These are phyloP conservation scores for Danio jaintianensis DNA, from an alignment of 2,797 vertebrate species.

Conservation along the genomic window DNA sequence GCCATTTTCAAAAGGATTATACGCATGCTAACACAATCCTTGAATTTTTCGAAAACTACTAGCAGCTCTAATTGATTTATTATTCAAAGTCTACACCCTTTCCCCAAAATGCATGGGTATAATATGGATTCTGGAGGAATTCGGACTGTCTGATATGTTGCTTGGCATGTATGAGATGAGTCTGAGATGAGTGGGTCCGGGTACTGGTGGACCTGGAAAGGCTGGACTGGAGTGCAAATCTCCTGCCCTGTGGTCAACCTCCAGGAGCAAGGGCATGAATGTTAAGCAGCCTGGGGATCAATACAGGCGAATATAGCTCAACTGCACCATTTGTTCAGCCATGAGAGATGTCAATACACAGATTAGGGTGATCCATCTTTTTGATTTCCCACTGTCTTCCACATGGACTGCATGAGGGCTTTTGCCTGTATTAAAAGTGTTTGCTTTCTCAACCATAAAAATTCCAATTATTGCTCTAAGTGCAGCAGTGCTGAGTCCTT, in stretches of 20 bases:
- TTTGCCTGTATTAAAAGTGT: slow-evolving; percentile 89
- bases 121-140: slow-evolving; percentile 38
- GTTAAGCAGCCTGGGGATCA: slow-evolving; percentile 89
- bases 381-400: slow-evolving; percentile 92
- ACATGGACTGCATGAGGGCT: slow-evolving; percentile 81
- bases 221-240: slow-evolving; percentile 80
- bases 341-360: slow-evolving; percentile 97
- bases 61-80: slow-evolving; percentile 15
- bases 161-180: slow-evolving; percentile 67
- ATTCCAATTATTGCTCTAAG: slow-evolving; percentile 91
- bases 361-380: slow-evolving; percentile 97
- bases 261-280: slow-evolving; percentile 86
- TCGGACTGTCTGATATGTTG: slow-evolving; percentile 74
- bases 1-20: slow-evolving; percentile 9
- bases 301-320: slow-evolving; percentile 97
- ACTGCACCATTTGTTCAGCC: slow-evolving; percentile 97
- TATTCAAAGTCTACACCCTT: background rate
- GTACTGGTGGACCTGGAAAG: slow-evolving; percentile 77
- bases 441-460: slow-evolving; percentile 90
- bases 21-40: slow-evolving; percentile 12
- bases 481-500: slow-evolving; percentile 81
- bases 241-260: slow-evolving; percentile 87
- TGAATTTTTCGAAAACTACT: background rate
- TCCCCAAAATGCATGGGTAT: background rate
- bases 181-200: slow-evolving; percentile 9